Evolutionary conservation across 2,113 vertebrate species (phyloP).

Genomic region (Serinus canaria): DNA sequence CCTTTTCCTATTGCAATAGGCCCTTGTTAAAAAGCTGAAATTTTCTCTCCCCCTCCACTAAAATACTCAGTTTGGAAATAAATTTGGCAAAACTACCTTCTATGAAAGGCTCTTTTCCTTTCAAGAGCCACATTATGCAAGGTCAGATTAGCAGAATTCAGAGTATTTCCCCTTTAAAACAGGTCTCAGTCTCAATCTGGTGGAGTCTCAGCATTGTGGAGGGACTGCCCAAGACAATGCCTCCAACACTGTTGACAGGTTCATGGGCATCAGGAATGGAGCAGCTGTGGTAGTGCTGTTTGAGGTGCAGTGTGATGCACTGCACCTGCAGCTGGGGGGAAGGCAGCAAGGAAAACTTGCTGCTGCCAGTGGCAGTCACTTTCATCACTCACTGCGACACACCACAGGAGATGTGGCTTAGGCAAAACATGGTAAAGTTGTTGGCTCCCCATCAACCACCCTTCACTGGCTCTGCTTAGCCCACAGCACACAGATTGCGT

Average conservation of each 20-base stretch:
- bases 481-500: background rate
- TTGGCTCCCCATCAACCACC: background rate
- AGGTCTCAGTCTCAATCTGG: background rate
- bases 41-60: background rate
- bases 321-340: background rate
- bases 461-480: background rate
- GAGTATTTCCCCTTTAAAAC: background rate
- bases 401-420: background rate
- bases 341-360: background rate
- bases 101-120: background rate
- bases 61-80: background rate
- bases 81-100: background rate
- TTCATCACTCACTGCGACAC: background rate
- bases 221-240: background rate
- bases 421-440: background rate
- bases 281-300: background rate
- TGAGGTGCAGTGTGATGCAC: background rate
- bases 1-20: background rate
- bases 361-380: background rate
- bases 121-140: background rate
- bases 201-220: background rate
- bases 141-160: background rate
- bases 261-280: no score
- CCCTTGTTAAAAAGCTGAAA: background rate
- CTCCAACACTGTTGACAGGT: accelerated